A percentile compares a stretch with the other conserved stretches of the same genome.
Evolutionary conservation across 2,113 vertebrate species (phyloP).

Genomic region (Macroglossus sobrinus): DNA sequence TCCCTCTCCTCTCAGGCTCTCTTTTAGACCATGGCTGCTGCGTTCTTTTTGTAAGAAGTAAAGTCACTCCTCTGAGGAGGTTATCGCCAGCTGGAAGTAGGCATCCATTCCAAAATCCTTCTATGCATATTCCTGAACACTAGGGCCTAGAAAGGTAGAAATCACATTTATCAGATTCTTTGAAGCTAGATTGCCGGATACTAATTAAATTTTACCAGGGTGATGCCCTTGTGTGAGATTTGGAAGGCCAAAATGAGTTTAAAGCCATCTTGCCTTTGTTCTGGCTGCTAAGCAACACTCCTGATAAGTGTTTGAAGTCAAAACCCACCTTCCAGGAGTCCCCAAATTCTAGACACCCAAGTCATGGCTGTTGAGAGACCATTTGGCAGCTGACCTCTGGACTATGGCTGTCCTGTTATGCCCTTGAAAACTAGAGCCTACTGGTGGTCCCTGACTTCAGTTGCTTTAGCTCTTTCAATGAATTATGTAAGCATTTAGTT

Average conservation of each 20-base stretch:
- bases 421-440: background rate
- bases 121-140: background rate
- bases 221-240: background rate
- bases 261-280: background rate
- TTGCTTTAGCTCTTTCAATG: background rate
- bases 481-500: background rate
- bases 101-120: background rate
- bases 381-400: background rate
- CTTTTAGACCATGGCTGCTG: background rate
- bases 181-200: background rate
- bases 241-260: background rate
- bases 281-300: background rate
- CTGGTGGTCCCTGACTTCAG: background rate
- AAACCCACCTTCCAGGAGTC: background rate
- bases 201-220: background rate
- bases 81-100: background rate
- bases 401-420: background rate
- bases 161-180: background rate
- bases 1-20: background rate
- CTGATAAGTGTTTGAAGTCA: background rate
- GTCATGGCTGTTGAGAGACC: background rate
- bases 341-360: background rate
- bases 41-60: background rate
- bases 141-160: background rate
- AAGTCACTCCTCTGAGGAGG: background rate